Evolutionary conservation across 2,113 vertebrate species (phyloP).

Genomic region (Tyto alba): DNA sequence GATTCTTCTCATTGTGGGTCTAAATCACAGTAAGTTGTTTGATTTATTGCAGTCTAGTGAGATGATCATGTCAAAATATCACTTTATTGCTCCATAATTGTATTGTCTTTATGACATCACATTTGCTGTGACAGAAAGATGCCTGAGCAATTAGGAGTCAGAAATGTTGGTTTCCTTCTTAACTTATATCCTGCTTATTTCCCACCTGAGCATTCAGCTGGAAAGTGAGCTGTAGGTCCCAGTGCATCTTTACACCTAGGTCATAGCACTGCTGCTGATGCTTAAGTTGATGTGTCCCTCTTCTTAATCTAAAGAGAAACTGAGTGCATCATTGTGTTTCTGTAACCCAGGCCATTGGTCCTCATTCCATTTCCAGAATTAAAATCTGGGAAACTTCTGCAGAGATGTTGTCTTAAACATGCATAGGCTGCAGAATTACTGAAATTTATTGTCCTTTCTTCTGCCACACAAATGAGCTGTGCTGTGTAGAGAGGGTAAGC

Average conservation of each 20-base stretch:
- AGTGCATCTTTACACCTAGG: not conserved
- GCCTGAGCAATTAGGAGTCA: not conserved
- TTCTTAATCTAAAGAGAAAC: not conserved
- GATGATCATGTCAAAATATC: not conserved
- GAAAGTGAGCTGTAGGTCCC: not conserved
- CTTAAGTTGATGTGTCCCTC: not conserved
- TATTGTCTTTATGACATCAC: not conserved
- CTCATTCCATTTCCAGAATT: not conserved
- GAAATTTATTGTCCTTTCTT: not conserved
- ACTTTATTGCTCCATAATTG: not conserved
- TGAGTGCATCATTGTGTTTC: not conserved
- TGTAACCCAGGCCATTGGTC: not conserved
- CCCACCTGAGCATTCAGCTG: not conserved
- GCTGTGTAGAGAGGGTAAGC: not conserved
- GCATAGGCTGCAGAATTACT: not conserved
- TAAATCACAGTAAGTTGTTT: not conserved
- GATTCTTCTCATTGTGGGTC: not conserved
- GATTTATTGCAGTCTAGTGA: not conserved
- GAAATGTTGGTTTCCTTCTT: not conserved
- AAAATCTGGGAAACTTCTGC: not conserved
- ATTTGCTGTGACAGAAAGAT: not conserved
- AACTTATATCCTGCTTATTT: not conserved
- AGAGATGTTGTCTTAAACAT: not conserved
- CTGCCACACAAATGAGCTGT: not conserved
- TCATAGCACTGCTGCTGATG: not conserved